Conservation (phyloP, 2,888 invertebrate species). For the Platynereis dumerilii region DNA sequence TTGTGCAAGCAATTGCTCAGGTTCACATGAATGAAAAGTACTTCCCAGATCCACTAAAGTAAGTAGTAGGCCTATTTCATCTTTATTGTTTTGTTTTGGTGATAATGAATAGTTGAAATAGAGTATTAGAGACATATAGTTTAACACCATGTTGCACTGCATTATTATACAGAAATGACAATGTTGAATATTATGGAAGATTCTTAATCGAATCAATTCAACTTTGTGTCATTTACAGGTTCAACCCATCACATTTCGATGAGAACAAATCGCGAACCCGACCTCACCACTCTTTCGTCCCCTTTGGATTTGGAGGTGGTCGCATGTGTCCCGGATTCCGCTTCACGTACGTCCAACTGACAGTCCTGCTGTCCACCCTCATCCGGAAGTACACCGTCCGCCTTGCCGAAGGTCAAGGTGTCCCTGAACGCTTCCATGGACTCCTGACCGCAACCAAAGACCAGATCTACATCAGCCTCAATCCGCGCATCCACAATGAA, state of each 20-base stretch:
- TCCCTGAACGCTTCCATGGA: not conserved
- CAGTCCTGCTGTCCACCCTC: slow-evolving; percentile 46
- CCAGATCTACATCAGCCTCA: not conserved
- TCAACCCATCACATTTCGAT: slow-evolving; percentile 1
- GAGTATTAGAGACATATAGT: no score
- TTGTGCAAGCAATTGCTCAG: slow-evolving; percentile 61
- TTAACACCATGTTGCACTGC: no score
- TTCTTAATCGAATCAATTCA: no score
- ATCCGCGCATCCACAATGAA: no score
- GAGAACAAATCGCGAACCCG: slow-evolving; percentile 42
- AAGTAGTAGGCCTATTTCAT: no score
- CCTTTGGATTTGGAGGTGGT: slow-evolving; percentile 62
- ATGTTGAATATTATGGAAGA: no score
- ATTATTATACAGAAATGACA: no score
- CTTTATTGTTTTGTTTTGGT: not conserved
- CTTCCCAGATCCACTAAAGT: slow-evolving; percentile 57
- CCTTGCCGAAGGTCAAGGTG: not conserved
- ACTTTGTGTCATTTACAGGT: slow-evolving; percentile 8
- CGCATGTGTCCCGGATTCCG: slow-evolving; percentile 51
- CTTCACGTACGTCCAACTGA: slow-evolving; percentile 49
- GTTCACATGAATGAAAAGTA: slow-evolving; percentile 47
- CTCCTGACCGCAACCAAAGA: slow-evolving; percentile 5
- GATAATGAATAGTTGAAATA: no score
- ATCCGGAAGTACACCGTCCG: slow-evolving; percentile 31
- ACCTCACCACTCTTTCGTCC: slow-evolving; percentile 50